These are phyloP conservation scores for Eurois occulta DNA, from an alignment of 2,888 invertebrate species.

Conservation along the genomic window DNA sequence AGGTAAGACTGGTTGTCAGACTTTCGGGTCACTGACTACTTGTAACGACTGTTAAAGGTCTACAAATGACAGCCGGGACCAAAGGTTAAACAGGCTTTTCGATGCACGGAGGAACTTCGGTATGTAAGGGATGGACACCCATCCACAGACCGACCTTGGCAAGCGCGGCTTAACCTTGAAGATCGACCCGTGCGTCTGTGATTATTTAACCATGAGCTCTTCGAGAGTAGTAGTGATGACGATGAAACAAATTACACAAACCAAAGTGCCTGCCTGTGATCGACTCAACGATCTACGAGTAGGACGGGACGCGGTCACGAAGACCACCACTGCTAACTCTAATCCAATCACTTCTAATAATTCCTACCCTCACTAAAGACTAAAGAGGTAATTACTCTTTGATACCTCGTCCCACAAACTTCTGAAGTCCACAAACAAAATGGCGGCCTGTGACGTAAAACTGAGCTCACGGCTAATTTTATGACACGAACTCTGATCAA, in stretches of 20 bases:
- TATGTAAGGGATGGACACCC: neutral
- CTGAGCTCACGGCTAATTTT: conserved; percentile 56
- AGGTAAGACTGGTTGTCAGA: neutral
- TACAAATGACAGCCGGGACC: neutral
- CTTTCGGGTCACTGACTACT: neutral
- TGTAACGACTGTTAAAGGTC: neutral
- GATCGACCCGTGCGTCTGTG: neutral
- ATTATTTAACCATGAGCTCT: neutral
- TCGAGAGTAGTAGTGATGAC: neutral
- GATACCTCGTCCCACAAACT: conserved; percentile 49
- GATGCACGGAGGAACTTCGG: neutral
- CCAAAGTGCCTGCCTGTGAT: neutral
- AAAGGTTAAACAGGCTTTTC: neutral
- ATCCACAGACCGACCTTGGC: neutral
- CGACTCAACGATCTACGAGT: neutral
- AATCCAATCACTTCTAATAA: conserved; percentile 16
- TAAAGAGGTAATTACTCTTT: conserved; percentile 48
- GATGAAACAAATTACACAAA: neutral
- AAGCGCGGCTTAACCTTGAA: neutral
- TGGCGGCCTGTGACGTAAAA: conserved; percentile 41
- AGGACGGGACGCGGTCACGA: neutral
- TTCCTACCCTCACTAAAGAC: conserved; percentile 16
- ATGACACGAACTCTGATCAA: conserved; percentile 48
- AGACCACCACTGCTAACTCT: neutral
- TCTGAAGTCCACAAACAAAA: conserved; percentile 52